Base-by-base conservation (phyloP, 2,113 vertebrate genomes). In the Paedocypris sp. region DNA sequence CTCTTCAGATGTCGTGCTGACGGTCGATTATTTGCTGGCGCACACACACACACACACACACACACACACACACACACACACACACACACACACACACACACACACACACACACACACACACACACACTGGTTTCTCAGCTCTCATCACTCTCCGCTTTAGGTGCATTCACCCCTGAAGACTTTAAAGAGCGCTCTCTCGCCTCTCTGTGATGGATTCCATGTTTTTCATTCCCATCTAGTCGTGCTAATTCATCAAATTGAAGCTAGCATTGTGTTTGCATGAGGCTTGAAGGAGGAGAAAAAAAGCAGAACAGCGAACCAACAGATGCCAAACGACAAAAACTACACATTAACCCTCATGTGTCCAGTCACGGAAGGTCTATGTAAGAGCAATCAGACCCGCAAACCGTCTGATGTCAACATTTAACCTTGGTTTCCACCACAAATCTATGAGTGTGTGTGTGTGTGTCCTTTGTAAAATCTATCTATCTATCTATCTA, bases 191-290 rank as follows among this genome's bases (percentile, higher is more conserved):
- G 32, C 31, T 56, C 43, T 28, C 47, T 39, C 45, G 11, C 31
- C 60, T 57, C 42, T 12, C 5, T 18, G 2, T 54, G 57, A 72
- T 62, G 45, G 59, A 64, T 73, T 46, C 49, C 9, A 15, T 66
- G 41, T 67, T 69, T 67, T 67, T 57, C 64, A 50, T 64, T 62
- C 51, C 52, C 15, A 49, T 29, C 38, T 39, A 26, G 47, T 20
- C 26, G 19, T 58, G 61, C 53, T 69, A 67, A 75, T 72, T 59
- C 53, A 64, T 75, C 67, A 65, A 42, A 43, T 18, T 49, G 51
- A 63, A 43, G 50, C 19, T 50, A 43, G 54, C 48, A 69, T 65
- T 68, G 46, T 62, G 53, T 23, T 29, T 9, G 11, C 3, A 11
- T 45, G 29, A 46, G 35, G 54, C 26, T 41, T 56, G 25, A 49